phyloP scores from a whole-genome alignment of 2,888 invertebrate species.

The Eubasilissa splendida region DNA sequence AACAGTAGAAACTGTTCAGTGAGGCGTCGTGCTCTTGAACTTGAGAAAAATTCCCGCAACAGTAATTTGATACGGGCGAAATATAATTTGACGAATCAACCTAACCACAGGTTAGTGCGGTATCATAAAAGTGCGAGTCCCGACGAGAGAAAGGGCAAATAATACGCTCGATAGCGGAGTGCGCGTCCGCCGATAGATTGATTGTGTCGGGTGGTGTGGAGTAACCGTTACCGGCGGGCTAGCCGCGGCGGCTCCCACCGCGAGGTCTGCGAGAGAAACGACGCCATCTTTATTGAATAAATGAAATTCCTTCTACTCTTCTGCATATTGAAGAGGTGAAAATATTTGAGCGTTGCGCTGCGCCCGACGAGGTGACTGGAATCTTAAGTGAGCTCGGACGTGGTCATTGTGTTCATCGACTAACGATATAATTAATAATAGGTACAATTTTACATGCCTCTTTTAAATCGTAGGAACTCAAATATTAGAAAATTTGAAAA shows the following conservation, averaged over 20 bases:
- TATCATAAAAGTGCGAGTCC: background rate
- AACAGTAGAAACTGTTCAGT: too few species aligned
- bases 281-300: constrained; percentile 45
- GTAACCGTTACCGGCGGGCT: constrained; percentile 1
- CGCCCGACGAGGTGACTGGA: constrained; percentile 46
- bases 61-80: background rate
- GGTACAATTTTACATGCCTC: too few species aligned
- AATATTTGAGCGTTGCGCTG: constrained; percentile 57
- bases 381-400: constrained; percentile 48
- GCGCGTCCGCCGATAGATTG: background rate
- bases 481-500: too few species aligned
- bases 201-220: background rate
- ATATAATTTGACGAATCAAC: constrained; percentile 9
- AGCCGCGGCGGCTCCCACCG: constrained; percentile 19
- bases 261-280: constrained; percentile 28
- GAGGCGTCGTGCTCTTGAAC: background rate
- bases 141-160: constrained; percentile 13
- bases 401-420: constrained; percentile 39
- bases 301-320: constrained; percentile 44
- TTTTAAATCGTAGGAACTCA: too few species aligned
- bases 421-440: background rate
- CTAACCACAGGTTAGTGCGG: background rate
- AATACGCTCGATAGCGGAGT: background rate
- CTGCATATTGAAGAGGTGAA: constrained; percentile 57
- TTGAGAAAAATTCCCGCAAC: background rate